Evolutionary conservation across 2,797 vertebrate genomes (phyloP).

Genomic region (Hafferia zeledoni): DNA sequence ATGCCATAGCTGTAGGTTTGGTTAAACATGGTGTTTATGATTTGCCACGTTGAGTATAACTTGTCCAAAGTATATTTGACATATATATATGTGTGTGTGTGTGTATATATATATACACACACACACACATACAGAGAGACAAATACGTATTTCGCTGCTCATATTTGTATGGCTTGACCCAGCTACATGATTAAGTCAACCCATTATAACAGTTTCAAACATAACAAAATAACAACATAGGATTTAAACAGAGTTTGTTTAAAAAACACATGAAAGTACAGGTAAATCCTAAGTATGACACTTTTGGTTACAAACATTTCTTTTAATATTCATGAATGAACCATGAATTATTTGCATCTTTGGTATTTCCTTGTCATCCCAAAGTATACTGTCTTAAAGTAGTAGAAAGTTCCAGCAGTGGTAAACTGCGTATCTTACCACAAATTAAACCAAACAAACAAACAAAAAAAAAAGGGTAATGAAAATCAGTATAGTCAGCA

Average conservation of each 20-base stretch:
- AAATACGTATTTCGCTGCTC: background rate
- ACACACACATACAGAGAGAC: too few species aligned
- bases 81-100: background rate
- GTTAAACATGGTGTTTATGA: background rate
- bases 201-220: background rate
- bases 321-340: background rate
- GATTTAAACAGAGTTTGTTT: background rate
- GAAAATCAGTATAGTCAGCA: background rate
- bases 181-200: background rate
- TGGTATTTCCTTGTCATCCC: background rate
- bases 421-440: background rate
- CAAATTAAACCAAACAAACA: background rate
- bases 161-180: background rate
- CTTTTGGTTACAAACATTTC: background rate
- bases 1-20: background rate
- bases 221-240: background rate
- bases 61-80: background rate
- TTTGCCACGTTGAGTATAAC: background rate
- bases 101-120: rapidly evolving
- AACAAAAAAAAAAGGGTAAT: background rate
- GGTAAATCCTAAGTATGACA: background rate
- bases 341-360: background rate
- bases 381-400: background rate
- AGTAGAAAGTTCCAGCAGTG: background rate
- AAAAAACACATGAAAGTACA: background rate